Evolutionary conservation across 2,113 vertebrate genomes (phyloP).

Genomic region (Argyrosomus japonicus): DNA sequence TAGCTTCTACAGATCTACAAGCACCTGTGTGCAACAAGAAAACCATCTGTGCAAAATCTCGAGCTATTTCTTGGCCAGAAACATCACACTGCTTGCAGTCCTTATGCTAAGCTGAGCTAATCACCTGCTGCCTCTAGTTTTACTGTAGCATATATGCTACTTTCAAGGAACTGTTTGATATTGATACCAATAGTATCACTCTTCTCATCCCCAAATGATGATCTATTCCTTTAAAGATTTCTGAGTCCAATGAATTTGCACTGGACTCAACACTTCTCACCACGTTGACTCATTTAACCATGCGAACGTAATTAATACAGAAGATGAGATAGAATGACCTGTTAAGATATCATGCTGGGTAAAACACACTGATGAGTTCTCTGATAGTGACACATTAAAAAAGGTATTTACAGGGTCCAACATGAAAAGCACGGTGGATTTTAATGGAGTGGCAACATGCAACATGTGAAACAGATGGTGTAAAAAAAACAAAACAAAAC

Average conservation of each 20-base stretch:
- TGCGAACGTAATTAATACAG: background rate
- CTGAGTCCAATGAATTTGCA: background rate
- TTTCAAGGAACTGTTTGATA: no score
- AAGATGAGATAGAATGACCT: background rate
- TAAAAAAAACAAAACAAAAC: background rate
- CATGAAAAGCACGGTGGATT: background rate
- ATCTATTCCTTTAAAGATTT: background rate
- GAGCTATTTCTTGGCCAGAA: no score
- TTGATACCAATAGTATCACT: no score
- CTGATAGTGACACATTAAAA: background rate
- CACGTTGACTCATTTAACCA: background rate
- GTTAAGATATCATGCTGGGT: background rate
- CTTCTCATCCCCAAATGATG: no score
- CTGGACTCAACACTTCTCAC: background rate
- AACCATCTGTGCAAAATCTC: no score
- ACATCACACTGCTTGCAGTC: background rate
- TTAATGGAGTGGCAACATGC: constrained; percentile 35
- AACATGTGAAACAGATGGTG: constrained; percentile 39
- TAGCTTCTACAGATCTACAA: no score
- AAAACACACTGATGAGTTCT: background rate
- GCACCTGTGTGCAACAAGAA: no score
- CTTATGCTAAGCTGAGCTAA: constrained; percentile 5
- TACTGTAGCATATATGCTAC: background rate
- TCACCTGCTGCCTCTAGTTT: background rate
- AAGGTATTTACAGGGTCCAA: constrained; percentile 7